phyloP scores from a whole-genome alignment of 1,140 invertebrate species.

The Lepidurus arcticus region DNA sequence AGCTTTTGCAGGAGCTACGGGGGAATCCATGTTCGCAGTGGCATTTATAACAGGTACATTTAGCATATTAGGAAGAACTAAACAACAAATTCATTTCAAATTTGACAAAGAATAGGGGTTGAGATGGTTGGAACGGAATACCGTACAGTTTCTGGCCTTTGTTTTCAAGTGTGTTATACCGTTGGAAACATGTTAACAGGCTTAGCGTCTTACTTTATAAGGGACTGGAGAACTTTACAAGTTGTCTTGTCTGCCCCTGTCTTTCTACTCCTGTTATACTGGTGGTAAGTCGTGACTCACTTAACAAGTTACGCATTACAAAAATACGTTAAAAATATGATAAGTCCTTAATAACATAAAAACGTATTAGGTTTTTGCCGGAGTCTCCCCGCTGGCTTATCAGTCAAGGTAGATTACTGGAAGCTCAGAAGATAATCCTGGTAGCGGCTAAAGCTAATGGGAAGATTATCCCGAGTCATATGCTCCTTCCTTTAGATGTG shows the following conservation, averaged over 20 bases:
- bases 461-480: constrained; percentile 63
- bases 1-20: constrained; percentile 11
- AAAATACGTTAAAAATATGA: background rate
- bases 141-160: constrained; percentile 15
- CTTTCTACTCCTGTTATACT: constrained; percentile 40
- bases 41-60: background rate
- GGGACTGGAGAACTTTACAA: constrained; percentile 42
- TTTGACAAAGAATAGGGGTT: constrained; percentile 22
- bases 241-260: constrained; percentile 38
- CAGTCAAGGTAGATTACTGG: constrained; percentile 67
- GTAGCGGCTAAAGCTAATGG: constrained; percentile 68
- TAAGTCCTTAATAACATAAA: background rate
- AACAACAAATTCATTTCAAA: background rate
- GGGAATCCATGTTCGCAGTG: constrained; percentile 2
- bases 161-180: constrained; percentile 24
- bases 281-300: constrained; percentile 39
- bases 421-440: constrained; percentile 70
- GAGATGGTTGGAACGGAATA: constrained; percentile 25
- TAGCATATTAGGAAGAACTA: background rate
- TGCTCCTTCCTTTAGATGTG: constrained; percentile 60
- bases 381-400: constrained; percentile 80
- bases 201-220: constrained; percentile 8
- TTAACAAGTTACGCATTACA: background rate
- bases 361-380: constrained; percentile 59
- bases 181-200: constrained; percentile 25